Percentiles rank a stretch among this genome's conserved stretches.
phyloP scores from a whole-genome alignment of 2,888 invertebrate genomes.

The Platycheirus albimanus region DNA sequence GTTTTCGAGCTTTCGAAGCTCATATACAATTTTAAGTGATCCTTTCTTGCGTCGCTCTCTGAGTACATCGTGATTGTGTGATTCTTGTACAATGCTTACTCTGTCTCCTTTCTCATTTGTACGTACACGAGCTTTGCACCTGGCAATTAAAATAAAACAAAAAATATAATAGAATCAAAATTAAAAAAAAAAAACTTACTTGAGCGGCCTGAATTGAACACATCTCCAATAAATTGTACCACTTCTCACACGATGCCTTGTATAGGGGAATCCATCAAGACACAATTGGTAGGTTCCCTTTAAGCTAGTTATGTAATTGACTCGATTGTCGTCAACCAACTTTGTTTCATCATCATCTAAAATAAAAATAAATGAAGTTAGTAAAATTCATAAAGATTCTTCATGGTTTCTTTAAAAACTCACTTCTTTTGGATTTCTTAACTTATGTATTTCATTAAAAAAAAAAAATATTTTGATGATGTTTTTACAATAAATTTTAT shows the following conservation, averaged over 20 bases:
- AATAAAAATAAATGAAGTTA: slow-evolving; percentile 33
- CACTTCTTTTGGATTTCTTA: slow-evolving; percentile 16
- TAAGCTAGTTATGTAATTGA: slow-evolving; percentile 78
- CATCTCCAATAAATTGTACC: slow-evolving; percentile 81
- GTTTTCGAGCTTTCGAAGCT: slow-evolving; percentile 75
- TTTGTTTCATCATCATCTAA: slow-evolving; percentile 34
- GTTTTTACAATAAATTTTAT: background rate
- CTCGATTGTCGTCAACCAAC: slow-evolving; percentile 76
- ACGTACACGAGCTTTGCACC: slow-evolving; percentile 78
- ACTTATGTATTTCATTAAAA: background rate
- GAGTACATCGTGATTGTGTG: slow-evolving; percentile 78
- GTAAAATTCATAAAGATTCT: slow-evolving; percentile 19
- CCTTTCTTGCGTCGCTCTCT: slow-evolving; percentile 79
- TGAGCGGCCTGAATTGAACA: slow-evolving; percentile 79
- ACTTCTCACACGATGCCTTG: slow-evolving; percentile 78
- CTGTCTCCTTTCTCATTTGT: slow-evolving; percentile 77
- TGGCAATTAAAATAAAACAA: slow-evolving; percentile 55
- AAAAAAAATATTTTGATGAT: too few species aligned
- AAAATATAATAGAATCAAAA: background rate
- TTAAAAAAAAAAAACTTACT: slow-evolving; percentile 74
- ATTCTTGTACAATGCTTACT: slow-evolving; percentile 77
- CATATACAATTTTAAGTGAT: slow-evolving; percentile 78
- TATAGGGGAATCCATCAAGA: slow-evolving; percentile 79
- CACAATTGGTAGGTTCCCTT: slow-evolving; percentile 79
- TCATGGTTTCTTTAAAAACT: slow-evolving; percentile 29